Evolutionary conservation across 1,140 invertebrate species (phyloP).

Genomic region (Pseudomyrmex dendroicus): DNA sequence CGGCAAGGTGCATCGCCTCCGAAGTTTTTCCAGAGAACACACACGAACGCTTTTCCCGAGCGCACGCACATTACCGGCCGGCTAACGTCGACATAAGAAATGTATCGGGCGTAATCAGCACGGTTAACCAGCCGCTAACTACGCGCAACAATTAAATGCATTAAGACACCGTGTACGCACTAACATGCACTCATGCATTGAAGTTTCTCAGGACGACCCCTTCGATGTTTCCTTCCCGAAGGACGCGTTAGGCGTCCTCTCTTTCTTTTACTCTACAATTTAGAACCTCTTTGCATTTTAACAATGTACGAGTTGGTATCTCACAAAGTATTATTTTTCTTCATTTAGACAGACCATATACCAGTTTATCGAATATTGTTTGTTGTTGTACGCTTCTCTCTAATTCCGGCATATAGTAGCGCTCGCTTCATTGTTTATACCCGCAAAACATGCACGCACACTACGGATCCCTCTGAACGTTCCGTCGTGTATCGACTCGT

Average conservation of each 20-base stretch:
- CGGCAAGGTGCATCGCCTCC: constrained; percentile 50
- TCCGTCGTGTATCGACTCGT: constrained; percentile 77
- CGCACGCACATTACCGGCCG: constrained; percentile 50
- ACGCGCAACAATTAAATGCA: constrained; percentile 82
- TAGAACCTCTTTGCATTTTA: background rate
- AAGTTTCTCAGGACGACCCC: constrained; percentile 78
- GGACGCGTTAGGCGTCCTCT: constrained; percentile 39
- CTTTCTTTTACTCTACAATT: constrained; percentile 48
- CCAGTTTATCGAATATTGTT: constrained; percentile 11
- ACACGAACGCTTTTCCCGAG: constrained; percentile 66
- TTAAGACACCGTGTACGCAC: constrained; percentile 78
- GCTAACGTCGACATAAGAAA: constrained; percentile 75
- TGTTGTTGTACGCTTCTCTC: background rate
- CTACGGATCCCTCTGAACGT: constrained; percentile 51
- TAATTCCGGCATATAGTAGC: constrained; percentile 4
- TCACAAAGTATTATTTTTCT: background rate
- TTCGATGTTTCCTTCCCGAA: constrained; percentile 66
- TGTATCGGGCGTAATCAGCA: constrained; percentile 79
- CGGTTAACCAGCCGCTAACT: constrained; percentile 82
- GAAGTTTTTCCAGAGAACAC: constrained; percentile 63
- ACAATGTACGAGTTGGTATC: background rate
- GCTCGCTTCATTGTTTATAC: constrained; percentile 39
- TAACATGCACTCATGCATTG: constrained; percentile 82
- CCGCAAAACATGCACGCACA: constrained; percentile 62
- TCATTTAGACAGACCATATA: background rate